Evolutionary conservation across 2,113 vertebrate species (phyloP), one percentile per base, ranked within the genome.

Genomic region (human): DNA sequence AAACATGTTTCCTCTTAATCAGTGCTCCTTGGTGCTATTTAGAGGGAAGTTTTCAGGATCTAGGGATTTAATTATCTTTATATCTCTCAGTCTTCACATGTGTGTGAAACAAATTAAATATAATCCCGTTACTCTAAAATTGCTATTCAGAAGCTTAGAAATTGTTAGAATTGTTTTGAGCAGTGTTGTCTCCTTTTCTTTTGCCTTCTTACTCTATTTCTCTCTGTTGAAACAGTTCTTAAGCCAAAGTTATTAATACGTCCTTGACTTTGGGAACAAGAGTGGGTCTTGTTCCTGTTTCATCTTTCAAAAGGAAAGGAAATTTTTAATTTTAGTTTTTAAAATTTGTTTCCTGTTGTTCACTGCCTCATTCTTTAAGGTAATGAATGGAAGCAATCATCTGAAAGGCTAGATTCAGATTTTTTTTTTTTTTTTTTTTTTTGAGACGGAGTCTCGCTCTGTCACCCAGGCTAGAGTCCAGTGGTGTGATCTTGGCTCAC

Each of bases 241-340:
- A 78, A 92, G 59, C 61, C 52, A 75, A 82, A 91, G 20, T 89
- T 78, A 43, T 8, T n/a, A 81, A 48, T 75, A 14, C 5, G 11
- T 30, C 40, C 48, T 20, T 88, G 78, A 61, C 25, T 80, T 66
- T 90, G 16, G 30, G 45, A 93, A 87, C 16, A 59, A 83, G 61
- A 93, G 10, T 61, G 3, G 82, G 22, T 79, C 52, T 87, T 90
- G 27, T 90, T 93, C n/a, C 68, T 93, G 8, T 84, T 96, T 93
- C 27, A 59, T 43, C 50, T 96, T 97, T 95, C 87, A 87, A 87
- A 94, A 40, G 66, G 25, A 75, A 30, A 32, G 72, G 3, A 64
- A 64, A 64, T 23, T 57, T 57, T 57, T 57, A 57, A 64, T 64
- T 64, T n/a, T 90, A 23, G 18, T 75, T 78, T 59, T 70, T 23